Base-by-base conservation (phyloP, 1,140 invertebrate genomes). In the Panulirus ornatus region DNA sequence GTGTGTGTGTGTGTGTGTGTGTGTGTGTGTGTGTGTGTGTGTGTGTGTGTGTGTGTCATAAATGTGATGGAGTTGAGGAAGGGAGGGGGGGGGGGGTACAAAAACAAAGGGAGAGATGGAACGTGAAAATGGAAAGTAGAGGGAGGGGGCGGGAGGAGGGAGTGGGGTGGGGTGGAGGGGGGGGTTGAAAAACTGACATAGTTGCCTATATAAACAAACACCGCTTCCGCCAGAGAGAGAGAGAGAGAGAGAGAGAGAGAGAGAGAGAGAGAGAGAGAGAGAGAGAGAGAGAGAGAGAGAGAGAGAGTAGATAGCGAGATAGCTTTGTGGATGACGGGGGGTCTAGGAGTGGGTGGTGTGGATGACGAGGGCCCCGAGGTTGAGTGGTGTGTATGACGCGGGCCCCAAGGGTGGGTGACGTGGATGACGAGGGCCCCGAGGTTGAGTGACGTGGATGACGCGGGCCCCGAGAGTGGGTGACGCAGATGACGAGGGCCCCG, bases 201-300 rank as follows among this genome's bases (percentile, higher is more conserved):
- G 73, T 11, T 8, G 27, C 9, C 8, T 8, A 73, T 8, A 73
- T 8, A 76, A 30, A 76, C 5, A 76, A 2, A 40, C 0, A 40
- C 30, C 2, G 36, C 2, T 8, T 11, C 8, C 2, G 73, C 8
- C 16, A 76, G 73, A 76, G 73, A 76, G 38, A 76, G 38, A 76
- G 73, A 76, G 73, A 76, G 73, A 76, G 73, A 76, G 11, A 76
- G 73, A 76, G 73, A 76, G 73, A 76, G 73, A 76, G 73, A 76
- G 11, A 76, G 73, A 76, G 73, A 76, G 38, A 76, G 11, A 76
- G 73, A 76, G 6, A 38, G 73, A 38, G 73, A 40, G 2, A 40
- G 2, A 40, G 36, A 40, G 73, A 76, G 73, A 76, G 73, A 76
- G 73, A 76, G 73, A 76, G 73, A 76, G 73, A 76, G 73, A 76